These are phyloP conservation scores for Odontocerum albicorne DNA, from an alignment of 2,888 invertebrate genomes.

Conservation along the genomic window DNA sequence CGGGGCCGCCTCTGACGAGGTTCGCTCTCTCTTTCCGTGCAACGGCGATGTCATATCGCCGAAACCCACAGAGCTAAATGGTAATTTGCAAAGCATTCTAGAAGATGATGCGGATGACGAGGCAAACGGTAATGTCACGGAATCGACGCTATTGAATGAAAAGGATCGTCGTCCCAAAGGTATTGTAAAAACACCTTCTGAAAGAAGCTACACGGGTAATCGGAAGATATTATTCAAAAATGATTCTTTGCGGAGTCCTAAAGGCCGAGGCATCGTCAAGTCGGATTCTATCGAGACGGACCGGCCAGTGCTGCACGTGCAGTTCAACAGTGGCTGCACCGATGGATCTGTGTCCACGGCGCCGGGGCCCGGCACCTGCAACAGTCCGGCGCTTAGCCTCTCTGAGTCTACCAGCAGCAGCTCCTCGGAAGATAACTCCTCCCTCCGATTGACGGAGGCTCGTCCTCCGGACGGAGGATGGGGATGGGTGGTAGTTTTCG, in stretches of 20 bases:
- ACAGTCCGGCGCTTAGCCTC: conserved; percentile 47
- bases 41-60: conserved; percentile 11
- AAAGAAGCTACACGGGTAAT: conserved; percentile 26
- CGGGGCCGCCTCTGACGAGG: conserved; percentile 11
- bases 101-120: conserved; percentile 26
- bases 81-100: conserved; percentile 24
- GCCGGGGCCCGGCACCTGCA: conserved; percentile 38
- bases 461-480: conserved; percentile 86
- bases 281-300: conserved; percentile 40
- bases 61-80: conserved; percentile 3
- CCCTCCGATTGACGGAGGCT: conserved; percentile 65
- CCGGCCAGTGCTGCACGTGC: conserved; percentile 57
- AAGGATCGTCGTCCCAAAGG: conserved; percentile 35
- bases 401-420: conserved; percentile 51
- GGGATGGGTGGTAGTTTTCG: conserved; percentile 92
- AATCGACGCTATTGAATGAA: conserved; percentile 3
- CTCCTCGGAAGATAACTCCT: conserved; percentile 64
- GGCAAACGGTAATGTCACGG: not conserved
- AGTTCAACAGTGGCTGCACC: conserved; percentile 56
- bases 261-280: conserved; percentile 37
- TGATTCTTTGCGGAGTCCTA: conserved; percentile 40
- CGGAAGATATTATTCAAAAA: conserved; percentile 39
- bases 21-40: conserved; percentile 13
- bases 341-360: conserved; percentile 37
- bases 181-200: conserved; percentile 39